Evolutionary conservation across 2,797 vertebrate genomes (phyloP), one percentile per base, ranked within the genome.

Genomic region (Alosa sapidissima): DNA sequence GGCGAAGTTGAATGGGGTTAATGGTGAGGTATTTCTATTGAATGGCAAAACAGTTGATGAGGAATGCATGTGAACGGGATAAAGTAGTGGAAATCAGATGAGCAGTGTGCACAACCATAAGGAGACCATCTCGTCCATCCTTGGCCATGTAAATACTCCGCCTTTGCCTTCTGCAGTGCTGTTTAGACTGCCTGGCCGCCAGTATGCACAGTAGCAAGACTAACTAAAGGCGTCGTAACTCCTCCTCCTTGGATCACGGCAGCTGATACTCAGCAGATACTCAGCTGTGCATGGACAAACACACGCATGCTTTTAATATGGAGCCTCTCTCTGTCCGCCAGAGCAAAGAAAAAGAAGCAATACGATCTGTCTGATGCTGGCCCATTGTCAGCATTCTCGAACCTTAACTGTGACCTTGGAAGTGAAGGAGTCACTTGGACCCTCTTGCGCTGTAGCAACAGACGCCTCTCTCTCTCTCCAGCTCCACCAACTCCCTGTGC

Each of bases 381-480:
- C 65, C 14, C 65, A 41, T 78, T 36, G 6, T 16, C 68, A 33
- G 13, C 14, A 11, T 4, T 3, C 36, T 5, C 6, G 8, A 14
- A 19, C 72, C 72, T 47, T 45, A 6, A 47, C 72, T 0, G 36
- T 45, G 41, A 78, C 72, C 72, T 78, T 78, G 28, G 72, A 2
- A 55, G 3, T 55, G 54, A 41, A 41, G 5, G 16, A 78, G 41
- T 21, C 16, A 47, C 16, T 7, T 21, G 72, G 72, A 7, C 47
- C 14, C 41, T 47, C 33, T 6, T 21, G 41, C 6, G 68, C 68
- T 41, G 33, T 75, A 45, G 68, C 13, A 75, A 33, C 11, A 54
- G 16, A 90, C 92, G 83, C 24, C 1, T 3, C 21, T 78, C 82
- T 45, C 47, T 81, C 49, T 51, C 24, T 24, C 60, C 48, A 47